phyloP scores from a whole-genome alignment of 2,797 vertebrate species.

The Acanthiza pusilla region DNA sequence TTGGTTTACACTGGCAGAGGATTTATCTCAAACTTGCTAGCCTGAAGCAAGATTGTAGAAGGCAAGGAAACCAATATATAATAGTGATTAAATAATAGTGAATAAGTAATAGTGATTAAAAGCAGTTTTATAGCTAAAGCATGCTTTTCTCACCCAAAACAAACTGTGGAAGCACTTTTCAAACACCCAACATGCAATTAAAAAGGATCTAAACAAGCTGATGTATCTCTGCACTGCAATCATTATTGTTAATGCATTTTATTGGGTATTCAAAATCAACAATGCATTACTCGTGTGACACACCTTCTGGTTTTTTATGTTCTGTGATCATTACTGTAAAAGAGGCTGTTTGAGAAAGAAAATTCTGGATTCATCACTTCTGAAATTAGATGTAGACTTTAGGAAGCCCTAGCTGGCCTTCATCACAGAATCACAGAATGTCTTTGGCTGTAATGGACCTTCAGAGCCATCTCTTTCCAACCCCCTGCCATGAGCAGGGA shows the following conservation, averaged over 20 bases:
- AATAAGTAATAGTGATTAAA: not conserved
- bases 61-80: not conserved
- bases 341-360: not conserved
- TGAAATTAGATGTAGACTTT: not conserved
- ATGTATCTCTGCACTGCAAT: not conserved
- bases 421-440: not conserved
- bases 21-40: not conserved
- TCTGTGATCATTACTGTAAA: not conserved
- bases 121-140: not conserved
- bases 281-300: not conserved
- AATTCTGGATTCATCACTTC: not conserved
- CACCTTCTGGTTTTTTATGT: not conserved
- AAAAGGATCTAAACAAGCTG: not conserved
- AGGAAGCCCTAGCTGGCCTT: not conserved
- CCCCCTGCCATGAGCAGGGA: not conserved
- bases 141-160: not conserved
- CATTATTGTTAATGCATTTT: not conserved
- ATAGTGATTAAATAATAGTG: not conserved
- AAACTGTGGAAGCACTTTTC: not conserved
- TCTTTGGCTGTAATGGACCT: not conserved
- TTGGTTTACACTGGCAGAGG: not conserved
- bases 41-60: not conserved
- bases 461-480: not conserved
- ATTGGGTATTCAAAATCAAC: not conserved
- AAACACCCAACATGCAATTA: fast-evolving